Conservation (phyloP, 1,140 invertebrate species). For the Sinonovacula constricta region DNA sequence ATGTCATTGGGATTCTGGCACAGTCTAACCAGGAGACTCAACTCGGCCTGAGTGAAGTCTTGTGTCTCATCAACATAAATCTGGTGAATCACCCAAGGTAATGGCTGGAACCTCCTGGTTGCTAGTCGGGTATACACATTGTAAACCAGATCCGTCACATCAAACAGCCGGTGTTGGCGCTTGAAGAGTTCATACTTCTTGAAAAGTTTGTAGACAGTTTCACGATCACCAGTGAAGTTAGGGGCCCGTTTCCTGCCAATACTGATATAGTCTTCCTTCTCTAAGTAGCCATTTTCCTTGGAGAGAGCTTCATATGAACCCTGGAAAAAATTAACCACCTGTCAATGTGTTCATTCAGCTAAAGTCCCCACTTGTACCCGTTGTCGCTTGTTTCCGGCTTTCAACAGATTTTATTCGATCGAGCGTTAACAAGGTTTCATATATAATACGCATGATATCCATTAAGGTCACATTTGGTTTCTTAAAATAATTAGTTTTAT, state of each 20-base stretch:
- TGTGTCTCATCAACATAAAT: slow-evolving; percentile 77
- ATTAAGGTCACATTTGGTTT: too few species aligned
- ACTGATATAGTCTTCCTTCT: slow-evolving; percentile 57
- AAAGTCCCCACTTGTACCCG: too few species aligned
- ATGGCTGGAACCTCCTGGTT: background rate
- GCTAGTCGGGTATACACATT: slow-evolving; percentile 37
- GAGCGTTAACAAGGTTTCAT: too few species aligned
- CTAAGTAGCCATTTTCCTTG: slow-evolving; percentile 55
- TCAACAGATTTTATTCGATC: too few species aligned
- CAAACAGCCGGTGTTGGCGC: slow-evolving; percentile 59
- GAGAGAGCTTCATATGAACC: slow-evolving; percentile 69
- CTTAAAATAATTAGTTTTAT: too few species aligned
- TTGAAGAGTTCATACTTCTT: slow-evolving; percentile 52
- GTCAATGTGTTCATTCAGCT: too few species aligned
- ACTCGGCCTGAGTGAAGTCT: slow-evolving; percentile 76
- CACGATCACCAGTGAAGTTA: slow-evolving; percentile 62
- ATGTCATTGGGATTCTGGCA: slow-evolving; percentile 73
- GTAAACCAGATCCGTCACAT: slow-evolving; percentile 65
- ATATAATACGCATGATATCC: too few species aligned
- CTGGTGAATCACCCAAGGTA: slow-evolving; percentile 66
- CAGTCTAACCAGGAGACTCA: slow-evolving; percentile 70
- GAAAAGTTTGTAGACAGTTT: slow-evolving; percentile 62
- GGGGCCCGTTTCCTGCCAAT: slow-evolving; percentile 68
- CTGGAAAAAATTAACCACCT: slow-evolving; percentile 11
- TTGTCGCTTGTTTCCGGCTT: too few species aligned